Percentiles rank a stretch among this genome's conserved stretches.
Evolutionary conservation across 2,797 vertebrate genomes (phyloP).

Genomic region (Anomalospiza imberbis): DNA sequence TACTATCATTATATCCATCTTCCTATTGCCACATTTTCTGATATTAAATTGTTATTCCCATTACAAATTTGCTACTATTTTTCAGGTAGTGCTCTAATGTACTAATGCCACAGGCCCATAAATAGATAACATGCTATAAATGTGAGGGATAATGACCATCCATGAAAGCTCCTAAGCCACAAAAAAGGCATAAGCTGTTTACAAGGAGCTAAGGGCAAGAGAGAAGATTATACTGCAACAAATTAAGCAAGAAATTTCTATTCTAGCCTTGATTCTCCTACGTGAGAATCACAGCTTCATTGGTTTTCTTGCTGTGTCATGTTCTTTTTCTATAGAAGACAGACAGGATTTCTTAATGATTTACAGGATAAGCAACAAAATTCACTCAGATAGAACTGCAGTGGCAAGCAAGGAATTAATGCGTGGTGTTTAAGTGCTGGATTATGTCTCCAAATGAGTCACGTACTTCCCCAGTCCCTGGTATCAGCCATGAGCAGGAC

Average conservation of each 20-base stretch:
- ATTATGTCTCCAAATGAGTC: background rate
- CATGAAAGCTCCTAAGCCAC: background rate
- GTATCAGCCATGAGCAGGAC: background rate
- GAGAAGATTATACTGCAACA: background rate
- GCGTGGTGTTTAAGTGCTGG: background rate
- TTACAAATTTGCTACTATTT: background rate
- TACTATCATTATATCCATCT: background rate
- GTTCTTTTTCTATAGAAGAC: background rate
- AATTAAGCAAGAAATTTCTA: background rate
- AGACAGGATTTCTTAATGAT: background rate
- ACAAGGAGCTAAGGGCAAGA: background rate
- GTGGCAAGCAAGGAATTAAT: background rate
- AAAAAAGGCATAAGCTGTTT: background rate
- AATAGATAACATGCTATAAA: background rate
- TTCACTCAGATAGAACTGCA: background rate
- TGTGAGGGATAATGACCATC: background rate
- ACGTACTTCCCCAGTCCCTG: fast-evolving
- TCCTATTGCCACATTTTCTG: background rate
- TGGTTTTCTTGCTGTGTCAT: background rate
- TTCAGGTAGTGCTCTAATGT: background rate
- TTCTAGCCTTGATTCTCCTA: background rate
- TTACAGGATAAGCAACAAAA: background rate
- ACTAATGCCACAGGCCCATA: background rate
- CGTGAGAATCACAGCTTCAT: background rate
- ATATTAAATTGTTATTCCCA: background rate